Evolutionary conservation across 2,888 invertebrate species (phyloP).

Genomic region (Tenthredo scrophulariae): DNA sequence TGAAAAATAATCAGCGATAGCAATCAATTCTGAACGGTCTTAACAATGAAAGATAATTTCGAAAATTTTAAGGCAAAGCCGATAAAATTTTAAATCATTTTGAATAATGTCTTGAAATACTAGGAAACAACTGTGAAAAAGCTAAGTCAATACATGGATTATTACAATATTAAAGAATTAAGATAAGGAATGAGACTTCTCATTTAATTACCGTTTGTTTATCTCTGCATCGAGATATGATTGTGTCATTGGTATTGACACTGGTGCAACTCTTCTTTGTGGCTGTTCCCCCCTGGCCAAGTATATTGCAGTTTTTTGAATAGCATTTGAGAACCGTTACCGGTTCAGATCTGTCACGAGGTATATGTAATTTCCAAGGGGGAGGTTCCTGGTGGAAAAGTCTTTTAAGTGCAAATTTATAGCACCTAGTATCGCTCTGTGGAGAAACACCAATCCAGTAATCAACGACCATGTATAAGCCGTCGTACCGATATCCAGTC

Average conservation of each 20-base stretch:
- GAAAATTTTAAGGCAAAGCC: too few species aligned
- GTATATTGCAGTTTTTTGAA: not conserved
- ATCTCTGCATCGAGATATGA: conserved; percentile 29
- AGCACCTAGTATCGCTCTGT: conserved; percentile 62
- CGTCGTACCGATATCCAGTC: conserved; percentile 75
- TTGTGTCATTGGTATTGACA: conserved; percentile 11
- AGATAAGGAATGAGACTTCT: not conserved
- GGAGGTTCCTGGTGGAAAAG: conserved; percentile 67
- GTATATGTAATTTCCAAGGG: conserved; percentile 60
- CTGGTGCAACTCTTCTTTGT: not conserved
- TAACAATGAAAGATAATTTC: not conserved
- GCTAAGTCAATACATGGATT: not conserved
- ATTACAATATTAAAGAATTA: not conserved
- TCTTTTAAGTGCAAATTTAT: conserved; percentile 71
- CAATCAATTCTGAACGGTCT: not conserved
- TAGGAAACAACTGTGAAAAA: not conserved
- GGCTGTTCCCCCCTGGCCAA: not conserved
- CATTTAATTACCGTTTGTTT: conserved; percentile 1
- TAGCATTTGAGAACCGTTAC: not conserved
- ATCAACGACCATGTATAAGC: conserved; percentile 69
- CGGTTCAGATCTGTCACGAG: not conserved
- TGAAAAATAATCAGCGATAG: not conserved
- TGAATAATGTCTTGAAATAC: too few species aligned
- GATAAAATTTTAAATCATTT: too few species aligned
- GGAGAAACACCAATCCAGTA: conserved; percentile 70